These are phyloP conservation scores for Trachemys scripta DNA, from an alignment of 2,113 vertebrate species.

Conservation along the genomic window DNA sequence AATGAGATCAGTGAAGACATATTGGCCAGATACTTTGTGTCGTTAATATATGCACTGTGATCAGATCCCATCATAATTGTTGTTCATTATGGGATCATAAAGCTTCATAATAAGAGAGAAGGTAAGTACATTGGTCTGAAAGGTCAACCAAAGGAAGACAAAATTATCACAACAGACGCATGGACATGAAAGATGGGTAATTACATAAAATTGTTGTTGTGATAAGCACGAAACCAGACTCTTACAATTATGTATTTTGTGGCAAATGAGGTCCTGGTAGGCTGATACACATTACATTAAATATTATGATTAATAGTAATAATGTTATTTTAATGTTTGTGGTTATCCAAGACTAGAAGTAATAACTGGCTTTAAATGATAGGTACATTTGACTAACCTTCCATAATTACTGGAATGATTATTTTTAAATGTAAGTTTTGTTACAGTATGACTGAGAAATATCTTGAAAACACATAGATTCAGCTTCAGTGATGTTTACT, in stretches of 20 bases:
- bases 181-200: constrained; percentile 25
- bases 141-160: constrained; percentile 53
- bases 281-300: constrained; percentile 31
- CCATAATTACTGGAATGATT: constrained; percentile 38
- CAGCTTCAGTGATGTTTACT: background rate
- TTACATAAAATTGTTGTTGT: constrained; percentile 5
- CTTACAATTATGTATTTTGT: constrained; percentile 1
- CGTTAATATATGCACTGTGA: constrained; percentile 32
- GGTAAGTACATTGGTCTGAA: constrained; percentile 53
- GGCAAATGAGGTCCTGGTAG: constrained; percentile 20
- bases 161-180: constrained; percentile 39
- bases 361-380: constrained; percentile 52
- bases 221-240: constrained; percentile 35
- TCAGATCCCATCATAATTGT: constrained; percentile 53
- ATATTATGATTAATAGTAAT: constrained; percentile 57
- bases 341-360: constrained; percentile 22
- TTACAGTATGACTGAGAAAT: background rate
- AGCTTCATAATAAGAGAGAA: constrained; percentile 43
- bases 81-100: constrained; percentile 63
- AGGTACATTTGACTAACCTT: constrained; percentile 56
- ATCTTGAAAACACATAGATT: background rate
- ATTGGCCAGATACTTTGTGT: constrained; percentile 34
- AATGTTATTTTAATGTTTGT: constrained; percentile 60
- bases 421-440: constrained; percentile 25
- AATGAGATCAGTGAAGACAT: constrained; percentile 37